Evolutionary conservation across 2,113 vertebrate genomes (phyloP).

Genomic region (Myodes glareolus): DNA sequence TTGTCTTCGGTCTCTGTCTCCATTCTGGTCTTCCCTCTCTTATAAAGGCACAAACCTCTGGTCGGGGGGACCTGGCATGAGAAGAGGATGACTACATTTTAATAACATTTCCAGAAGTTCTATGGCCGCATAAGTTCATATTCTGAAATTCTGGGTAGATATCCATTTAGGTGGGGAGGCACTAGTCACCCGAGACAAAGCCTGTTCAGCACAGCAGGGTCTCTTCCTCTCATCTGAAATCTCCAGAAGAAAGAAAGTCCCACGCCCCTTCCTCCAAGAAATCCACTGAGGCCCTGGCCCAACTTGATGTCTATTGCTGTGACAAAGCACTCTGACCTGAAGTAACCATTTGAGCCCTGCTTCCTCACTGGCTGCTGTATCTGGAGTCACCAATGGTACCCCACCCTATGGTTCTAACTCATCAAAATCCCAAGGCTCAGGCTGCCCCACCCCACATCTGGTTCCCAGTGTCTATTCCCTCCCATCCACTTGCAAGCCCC

Average conservation of each 20-base stretch:
- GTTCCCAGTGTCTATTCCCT: neutral
- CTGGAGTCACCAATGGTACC: neutral
- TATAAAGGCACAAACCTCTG: neutral
- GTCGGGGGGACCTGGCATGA: neutral
- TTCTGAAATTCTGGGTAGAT: neutral
- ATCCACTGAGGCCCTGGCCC: neutral
- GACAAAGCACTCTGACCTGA: neutral
- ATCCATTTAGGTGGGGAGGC: neutral
- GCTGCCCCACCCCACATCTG: neutral
- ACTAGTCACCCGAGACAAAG: neutral
- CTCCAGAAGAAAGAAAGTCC: neutral
- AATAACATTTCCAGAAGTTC: neutral
- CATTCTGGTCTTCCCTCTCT: neutral
- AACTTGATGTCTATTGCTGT: too few relatives aligned
- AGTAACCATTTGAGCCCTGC: neutral
- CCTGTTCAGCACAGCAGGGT: neutral
- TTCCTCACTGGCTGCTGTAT: neutral
- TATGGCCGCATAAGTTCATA: too few relatives aligned
- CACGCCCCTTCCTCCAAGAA: neutral
- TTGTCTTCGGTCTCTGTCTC: neutral
- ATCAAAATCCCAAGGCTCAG: neutral
- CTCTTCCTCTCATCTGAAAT: neutral
- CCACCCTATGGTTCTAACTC: neutral
- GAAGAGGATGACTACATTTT: neutral
- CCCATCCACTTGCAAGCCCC: neutral